phyloP scores from a whole-genome alignment of 2,888 invertebrate species.

The Bruchidius siliquastri region DNA sequence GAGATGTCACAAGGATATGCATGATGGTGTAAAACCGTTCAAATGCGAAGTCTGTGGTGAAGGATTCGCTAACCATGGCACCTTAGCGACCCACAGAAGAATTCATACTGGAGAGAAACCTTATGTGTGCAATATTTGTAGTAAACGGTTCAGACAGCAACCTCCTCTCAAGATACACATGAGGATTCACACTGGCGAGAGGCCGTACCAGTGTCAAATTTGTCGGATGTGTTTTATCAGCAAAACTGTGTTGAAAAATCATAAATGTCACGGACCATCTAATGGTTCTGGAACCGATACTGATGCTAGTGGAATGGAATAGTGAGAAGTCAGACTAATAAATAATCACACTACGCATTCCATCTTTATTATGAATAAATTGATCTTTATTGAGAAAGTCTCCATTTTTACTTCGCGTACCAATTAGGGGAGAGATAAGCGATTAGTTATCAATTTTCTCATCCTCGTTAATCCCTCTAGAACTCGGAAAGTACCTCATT shows the following conservation, averaged over 20 bases:
- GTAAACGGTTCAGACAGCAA: conserved; percentile 21
- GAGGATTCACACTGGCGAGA: conserved; percentile 23
- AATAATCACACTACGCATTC: too few species aligned
- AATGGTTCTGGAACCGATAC: background rate
- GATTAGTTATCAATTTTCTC: too few species aligned
- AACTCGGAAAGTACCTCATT: too few species aligned
- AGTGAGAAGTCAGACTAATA: background rate
- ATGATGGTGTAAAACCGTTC: conserved; percentile 33
- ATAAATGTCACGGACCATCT: conserved; percentile 27
- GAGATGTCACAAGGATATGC: conserved; percentile 28
- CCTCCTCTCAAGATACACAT: conserved; percentile 19
- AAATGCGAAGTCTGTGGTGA: conserved; percentile 43
- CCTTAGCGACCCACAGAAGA: conserved; percentile 51
- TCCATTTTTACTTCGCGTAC: too few species aligned
- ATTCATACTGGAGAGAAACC: conserved; percentile 25
- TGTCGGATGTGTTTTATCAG: conserved; percentile 40
- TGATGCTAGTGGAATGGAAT: background rate
- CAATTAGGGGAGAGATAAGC: too few species aligned
- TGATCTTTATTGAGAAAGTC: too few species aligned
- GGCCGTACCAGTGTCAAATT: conserved; percentile 33
- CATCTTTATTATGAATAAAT: too few species aligned
- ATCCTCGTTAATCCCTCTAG: too few species aligned
- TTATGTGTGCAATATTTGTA: conserved; percentile 1
- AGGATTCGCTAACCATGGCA: conserved; percentile 40
- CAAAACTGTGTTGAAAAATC: conserved; percentile 44